A percentile compares a stretch with the other conserved stretches of the same genome.
Evolutionary conservation across 2,797 vertebrate genomes (phyloP).

Genomic region (Alouatta caraya): DNA sequence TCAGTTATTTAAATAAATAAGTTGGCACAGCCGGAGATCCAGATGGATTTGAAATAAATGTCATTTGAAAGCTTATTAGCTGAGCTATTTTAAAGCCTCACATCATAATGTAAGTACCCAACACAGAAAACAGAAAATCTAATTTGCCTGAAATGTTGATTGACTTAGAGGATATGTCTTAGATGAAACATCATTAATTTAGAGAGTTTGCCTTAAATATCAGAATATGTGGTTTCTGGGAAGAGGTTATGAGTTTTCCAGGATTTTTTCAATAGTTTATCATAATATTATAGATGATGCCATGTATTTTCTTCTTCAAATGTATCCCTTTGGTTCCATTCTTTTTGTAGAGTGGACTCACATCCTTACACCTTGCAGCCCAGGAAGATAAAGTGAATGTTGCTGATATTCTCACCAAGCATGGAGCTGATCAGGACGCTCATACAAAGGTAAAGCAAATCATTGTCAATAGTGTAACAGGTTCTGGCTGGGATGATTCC

Average conservation of each 20-base stretch:
- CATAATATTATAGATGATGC: rapidly evolving
- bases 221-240: background rate
- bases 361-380: conserved; percentile 95
- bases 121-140: background rate
- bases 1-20: conserved; percentile 15
- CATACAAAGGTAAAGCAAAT: conserved; percentile 93
- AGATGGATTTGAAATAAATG: background rate
- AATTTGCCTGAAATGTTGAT: background rate
- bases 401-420: conserved; percentile 90
- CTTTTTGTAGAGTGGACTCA: conserved; percentile 91
- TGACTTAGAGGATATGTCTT: background rate
- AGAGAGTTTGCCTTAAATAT: background rate
- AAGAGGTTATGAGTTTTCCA: background rate
- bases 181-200: background rate
- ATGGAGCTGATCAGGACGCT: conserved; percentile 92
- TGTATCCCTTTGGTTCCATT: background rate
- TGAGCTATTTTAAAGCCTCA: conserved; percentile 13
- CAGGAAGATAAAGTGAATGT: conserved; percentile 96
- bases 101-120: background rate
- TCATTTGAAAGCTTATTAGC: background rate
- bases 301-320: background rate
- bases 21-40: background rate
- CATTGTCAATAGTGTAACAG: rapidly evolving
- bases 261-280: background rate
- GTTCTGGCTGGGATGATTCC: background rate